phyloP scores from a whole-genome alignment of 1,140 invertebrate genomes.

The Penaeus indicus region DNA sequence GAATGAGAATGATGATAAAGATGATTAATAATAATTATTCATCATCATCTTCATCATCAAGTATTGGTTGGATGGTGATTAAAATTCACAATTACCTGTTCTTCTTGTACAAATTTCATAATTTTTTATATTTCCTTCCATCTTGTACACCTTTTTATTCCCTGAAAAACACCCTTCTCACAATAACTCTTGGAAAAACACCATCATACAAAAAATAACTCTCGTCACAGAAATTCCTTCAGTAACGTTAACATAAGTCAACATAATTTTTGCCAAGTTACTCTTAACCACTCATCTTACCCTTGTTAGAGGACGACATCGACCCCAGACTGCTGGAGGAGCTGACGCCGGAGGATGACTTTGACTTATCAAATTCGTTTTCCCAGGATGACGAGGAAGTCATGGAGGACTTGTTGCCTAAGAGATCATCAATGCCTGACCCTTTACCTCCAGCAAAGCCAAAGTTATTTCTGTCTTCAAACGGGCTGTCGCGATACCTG shows the following conservation, averaged over 20 bases:
- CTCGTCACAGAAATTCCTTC: background rate
- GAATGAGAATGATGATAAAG: too few relatives aligned
- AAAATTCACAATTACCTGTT: too few relatives aligned
- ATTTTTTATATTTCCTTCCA: too few relatives aligned
- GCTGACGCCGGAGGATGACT: conserved; percentile 40
- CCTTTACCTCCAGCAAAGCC: conserved; percentile 54
- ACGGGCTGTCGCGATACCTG: conserved; percentile 64
- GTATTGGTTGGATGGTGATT: too few relatives aligned
- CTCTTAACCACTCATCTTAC: background rate
- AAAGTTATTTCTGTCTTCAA: conserved; percentile 54
- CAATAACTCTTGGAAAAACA: too few relatives aligned
- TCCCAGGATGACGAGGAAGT: conserved; percentile 47
- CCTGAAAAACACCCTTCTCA: too few relatives aligned
- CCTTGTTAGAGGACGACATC: conserved; percentile 42
- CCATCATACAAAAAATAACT: too few relatives aligned
- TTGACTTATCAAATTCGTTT: conserved; percentile 57
- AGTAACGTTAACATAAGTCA: background rate
- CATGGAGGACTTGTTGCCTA: conserved; percentile 46
- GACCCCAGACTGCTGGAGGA: conserved; percentile 33
- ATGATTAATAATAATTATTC: too few relatives aligned
- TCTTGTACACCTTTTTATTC: too few relatives aligned
- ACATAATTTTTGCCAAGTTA: background rate
- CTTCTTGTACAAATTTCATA: too few relatives aligned
- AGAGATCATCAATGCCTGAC: conserved; percentile 64
- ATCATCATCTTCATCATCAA: too few relatives aligned